Evolutionary conservation across 2,888 invertebrate genomes (phyloP).

Genomic region (Xestia sexstrigata): DNA sequence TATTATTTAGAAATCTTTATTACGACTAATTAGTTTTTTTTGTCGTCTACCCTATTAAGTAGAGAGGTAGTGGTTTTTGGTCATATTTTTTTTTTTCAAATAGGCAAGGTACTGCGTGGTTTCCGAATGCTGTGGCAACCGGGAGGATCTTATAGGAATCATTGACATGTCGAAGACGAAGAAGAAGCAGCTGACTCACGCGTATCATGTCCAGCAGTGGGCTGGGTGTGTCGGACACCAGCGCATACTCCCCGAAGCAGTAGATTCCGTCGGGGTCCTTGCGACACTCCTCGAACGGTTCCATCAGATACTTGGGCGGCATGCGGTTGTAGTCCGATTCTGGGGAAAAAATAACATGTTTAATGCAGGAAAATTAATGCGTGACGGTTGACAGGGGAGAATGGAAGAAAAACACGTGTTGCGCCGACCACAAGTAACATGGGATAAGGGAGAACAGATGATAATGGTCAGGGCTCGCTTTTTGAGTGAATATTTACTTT

Average conservation of each 20-base stretch:
- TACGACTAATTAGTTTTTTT: too few species aligned
- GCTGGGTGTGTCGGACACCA: conserved; percentile 64
- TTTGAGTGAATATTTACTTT: too few species aligned
- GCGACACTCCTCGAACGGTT: conserved; percentile 66
- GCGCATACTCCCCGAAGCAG: conserved; percentile 59
- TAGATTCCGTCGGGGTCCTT: conserved; percentile 57
- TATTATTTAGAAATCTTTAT: too few species aligned
- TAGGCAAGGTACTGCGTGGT: not conserved
- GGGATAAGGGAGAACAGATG: too few species aligned
- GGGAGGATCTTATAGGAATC: not conserved
- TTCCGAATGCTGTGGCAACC: not conserved
- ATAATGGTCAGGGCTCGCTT: too few species aligned
- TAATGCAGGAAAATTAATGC: not conserved
- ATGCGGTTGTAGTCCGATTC: conserved; percentile 43
- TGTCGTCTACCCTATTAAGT: too few species aligned
- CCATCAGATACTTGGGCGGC: conserved; percentile 66
- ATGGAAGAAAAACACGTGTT: too few species aligned
- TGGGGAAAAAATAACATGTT: not conserved
- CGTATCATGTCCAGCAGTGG: conserved; percentile 59
- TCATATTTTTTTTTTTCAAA: rapidly evolving
- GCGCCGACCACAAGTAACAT: too few species aligned
- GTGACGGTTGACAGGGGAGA: too few species aligned
- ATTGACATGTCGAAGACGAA: not conserved
- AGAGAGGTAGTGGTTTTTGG: not conserved
- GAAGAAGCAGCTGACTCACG: conserved; percentile 48